These are phyloP conservation scores for Hemitrygon akajei DNA, from an alignment of 2,797 vertebrate genomes.

Conservation along the genomic window DNA sequence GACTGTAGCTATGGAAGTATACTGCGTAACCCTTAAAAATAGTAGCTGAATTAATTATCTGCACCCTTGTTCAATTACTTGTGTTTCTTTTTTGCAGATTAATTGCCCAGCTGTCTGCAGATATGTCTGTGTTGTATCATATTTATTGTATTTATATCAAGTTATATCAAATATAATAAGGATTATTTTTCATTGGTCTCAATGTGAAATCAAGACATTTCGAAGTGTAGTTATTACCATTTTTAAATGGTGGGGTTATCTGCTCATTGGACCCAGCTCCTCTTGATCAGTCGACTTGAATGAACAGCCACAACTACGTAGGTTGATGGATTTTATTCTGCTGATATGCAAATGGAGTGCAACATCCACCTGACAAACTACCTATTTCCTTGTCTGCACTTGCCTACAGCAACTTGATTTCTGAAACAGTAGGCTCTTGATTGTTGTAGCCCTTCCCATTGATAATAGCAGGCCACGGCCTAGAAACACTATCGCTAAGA, in stretches of 20 bases:
- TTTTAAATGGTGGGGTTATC: not conserved
- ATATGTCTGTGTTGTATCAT: too few relatives aligned
- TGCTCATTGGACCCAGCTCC: not conserved
- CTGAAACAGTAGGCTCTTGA: too few relatives aligned
- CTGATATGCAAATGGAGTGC: not conserved
- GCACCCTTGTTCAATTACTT: not conserved
- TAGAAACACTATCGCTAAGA: too few relatives aligned
- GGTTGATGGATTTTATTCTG: not conserved
- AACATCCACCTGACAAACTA: not conserved
- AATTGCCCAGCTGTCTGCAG: too few relatives aligned
- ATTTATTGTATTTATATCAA: not conserved
- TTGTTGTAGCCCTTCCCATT: too few relatives aligned
- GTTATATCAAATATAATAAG: too few relatives aligned
- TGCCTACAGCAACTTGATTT: too few relatives aligned
- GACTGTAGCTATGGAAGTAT: not conserved
- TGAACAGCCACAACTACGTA: not conserved
- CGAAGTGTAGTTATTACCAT: not conserved
- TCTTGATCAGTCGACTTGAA: not conserved
- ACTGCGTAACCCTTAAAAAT: not conserved
- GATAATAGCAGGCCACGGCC: too few relatives aligned
- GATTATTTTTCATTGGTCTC: not conserved
- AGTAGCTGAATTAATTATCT: not conserved
- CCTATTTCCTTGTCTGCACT: too few relatives aligned
- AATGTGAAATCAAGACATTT: not conserved
- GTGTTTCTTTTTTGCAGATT: not conserved